Evolutionary conservation across 2,113 vertebrate genomes (phyloP).

Genomic region (Alligator sinensis): DNA sequence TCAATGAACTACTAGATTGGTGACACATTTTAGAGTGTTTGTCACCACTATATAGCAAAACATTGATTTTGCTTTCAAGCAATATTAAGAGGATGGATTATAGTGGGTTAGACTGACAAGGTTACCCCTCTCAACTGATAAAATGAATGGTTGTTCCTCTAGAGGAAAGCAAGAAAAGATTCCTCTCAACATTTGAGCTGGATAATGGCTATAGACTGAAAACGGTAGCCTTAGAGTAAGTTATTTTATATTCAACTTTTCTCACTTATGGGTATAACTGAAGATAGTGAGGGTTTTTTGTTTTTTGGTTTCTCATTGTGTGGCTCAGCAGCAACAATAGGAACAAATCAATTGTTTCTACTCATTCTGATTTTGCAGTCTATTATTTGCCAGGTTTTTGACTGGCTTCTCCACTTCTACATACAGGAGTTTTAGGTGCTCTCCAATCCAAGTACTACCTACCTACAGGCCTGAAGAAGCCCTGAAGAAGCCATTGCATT

Average conservation of each 20-base stretch:
- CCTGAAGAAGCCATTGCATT: no score
- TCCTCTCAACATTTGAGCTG: not conserved
- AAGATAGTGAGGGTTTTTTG: not conserved
- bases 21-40: not conserved
- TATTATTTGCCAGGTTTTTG: not conserved
- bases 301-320: not conserved
- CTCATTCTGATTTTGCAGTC: not conserved
- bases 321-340: not conserved
- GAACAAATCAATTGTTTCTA: not conserved
- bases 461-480: no score
- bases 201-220: not conserved
- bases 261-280: not conserved
- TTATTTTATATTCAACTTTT: not conserved
- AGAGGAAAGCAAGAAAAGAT: not conserved
- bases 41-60: not conserved
- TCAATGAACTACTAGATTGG: not conserved
- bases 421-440: no score
- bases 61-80: not conserved
- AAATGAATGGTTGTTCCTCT: not conserved
- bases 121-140: slow-evolving; percentile 2
- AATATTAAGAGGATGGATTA: not conserved
- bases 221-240: not conserved
- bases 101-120: not conserved
- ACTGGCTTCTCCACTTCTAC: not conserved
- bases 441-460: no score